These are phyloP conservation scores for Rhamphomyia laevipes DNA, from an alignment of 2,888 invertebrate genomes.

Conservation along the genomic window DNA sequence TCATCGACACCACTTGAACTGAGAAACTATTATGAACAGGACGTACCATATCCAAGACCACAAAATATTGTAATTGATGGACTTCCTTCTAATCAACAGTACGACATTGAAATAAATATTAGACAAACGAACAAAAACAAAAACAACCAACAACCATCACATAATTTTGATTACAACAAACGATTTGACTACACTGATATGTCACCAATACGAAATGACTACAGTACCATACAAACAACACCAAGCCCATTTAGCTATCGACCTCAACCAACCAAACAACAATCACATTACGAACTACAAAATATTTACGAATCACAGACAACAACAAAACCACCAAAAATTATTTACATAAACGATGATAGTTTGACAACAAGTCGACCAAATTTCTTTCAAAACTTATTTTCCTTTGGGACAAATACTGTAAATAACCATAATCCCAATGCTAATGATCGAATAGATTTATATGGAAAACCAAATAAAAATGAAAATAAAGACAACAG, in stretches of 20 bases:
- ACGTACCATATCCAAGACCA: constrained; percentile 22
- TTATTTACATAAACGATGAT: constrained; percentile 31
- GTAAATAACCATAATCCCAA: constrained; percentile 15
- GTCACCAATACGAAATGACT: constrained; percentile 16
- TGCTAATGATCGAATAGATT: constrained; percentile 8
- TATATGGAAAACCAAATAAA: constrained; percentile 5
- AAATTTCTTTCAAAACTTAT: constrained; percentile 28
- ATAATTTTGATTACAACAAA: constrained; percentile 5
- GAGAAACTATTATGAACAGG: constrained; percentile 23
- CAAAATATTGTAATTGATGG: constrained; percentile 30
- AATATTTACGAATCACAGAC: constrained; percentile 8
- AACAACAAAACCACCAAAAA: constrained; percentile 31
- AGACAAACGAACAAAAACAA: constrained; percentile 28
- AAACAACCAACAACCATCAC: neutral
- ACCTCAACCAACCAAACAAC: constrained; percentile 2
- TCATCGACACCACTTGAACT: constrained; percentile 18
- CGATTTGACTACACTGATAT: constrained; percentile 21
- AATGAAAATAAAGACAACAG: neutral
- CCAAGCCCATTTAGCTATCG: constrained; percentile 14
- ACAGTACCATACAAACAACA: constrained; percentile 13
- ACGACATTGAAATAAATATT: constrained; percentile 37
- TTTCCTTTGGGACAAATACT: constrained; percentile 22
- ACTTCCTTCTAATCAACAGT: constrained; percentile 26
- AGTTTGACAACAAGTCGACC: constrained; percentile 26
- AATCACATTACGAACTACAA: constrained; percentile 2